Evolutionary conservation across 2,888 invertebrate genomes (phyloP).

Genomic region (Brachycybe producta): DNA sequence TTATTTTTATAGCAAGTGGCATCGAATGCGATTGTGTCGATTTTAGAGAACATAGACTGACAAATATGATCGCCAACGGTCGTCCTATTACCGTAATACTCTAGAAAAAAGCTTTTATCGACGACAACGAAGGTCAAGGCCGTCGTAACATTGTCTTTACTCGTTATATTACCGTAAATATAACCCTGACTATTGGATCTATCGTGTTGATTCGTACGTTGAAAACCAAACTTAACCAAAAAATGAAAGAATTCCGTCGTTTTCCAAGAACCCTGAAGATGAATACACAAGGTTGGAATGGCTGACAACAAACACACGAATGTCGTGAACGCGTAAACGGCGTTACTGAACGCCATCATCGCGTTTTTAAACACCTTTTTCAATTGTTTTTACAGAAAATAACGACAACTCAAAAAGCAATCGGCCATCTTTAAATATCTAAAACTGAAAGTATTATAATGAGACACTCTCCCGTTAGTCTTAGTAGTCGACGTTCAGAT

Average conservation of each 20-base stretch:
- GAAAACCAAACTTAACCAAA: slow-evolving; percentile 88
- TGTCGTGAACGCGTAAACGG: too few relatives aligned
- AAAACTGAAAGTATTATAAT: too few relatives aligned
- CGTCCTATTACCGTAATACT: slow-evolving; percentile 71
- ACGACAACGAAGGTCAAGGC: slow-evolving; percentile 71
- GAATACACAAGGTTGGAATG: too few relatives aligned
- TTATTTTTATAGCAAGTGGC: slow-evolving; percentile 63
- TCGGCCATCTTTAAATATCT: too few relatives aligned
- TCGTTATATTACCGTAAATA: slow-evolving; percentile 89
- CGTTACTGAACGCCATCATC: too few relatives aligned
- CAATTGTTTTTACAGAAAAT: too few relatives aligned
- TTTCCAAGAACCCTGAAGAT: slow-evolving; percentile 17
- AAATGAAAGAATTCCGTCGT: slow-evolving; percentile 59
- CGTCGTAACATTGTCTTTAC: slow-evolving; percentile 46
- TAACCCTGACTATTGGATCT: slow-evolving; percentile 80
- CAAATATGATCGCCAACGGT: slow-evolving; percentile 57
- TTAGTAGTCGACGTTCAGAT: too few relatives aligned
- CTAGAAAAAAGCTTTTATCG: slow-evolving; percentile 73
- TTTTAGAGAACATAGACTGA: slow-evolving; percentile 67
- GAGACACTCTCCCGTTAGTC: too few relatives aligned
- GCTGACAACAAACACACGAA: too few relatives aligned
- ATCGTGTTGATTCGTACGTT: slow-evolving; percentile 79
- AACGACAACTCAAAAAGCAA: too few relatives aligned
- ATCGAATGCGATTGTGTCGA: slow-evolving; percentile 73
- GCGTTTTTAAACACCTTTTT: too few relatives aligned